Base-by-base conservation (phyloP, 2,797 vertebrate genomes). In the Hydrocynus forskahlii region DNA sequence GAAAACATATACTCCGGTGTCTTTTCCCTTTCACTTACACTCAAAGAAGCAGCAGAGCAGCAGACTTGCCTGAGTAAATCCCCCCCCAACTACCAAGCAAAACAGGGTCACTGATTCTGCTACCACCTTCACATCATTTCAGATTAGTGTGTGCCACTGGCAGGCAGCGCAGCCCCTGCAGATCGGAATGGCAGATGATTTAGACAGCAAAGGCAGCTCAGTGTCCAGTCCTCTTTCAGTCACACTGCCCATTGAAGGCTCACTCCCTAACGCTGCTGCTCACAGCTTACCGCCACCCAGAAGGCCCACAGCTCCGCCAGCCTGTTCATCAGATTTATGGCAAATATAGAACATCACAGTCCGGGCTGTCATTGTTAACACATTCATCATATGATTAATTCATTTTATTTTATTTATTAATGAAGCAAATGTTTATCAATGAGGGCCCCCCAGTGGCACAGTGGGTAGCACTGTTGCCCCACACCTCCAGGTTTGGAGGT, bases 41-140 rank as follows among this genome's bases (percentile, higher is more conserved):
- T 52, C 62, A 38, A 29, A 64, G 62, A 38, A 14, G 13, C 76
- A 69, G 21, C 19, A 25, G 52, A 69, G 54, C 76, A 69, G n/a
- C 43, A 69, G 54, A 45, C 57, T 45, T 14, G 35, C 64, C 40
- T 2, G 4, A 55, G 68, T 78, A 78, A 48, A 45, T 45, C 7
- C 59, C 68, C 52, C 67, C 35, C 17, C 17, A 59, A 40, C 48
- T 12, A 29, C 16, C 25, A 63, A 79, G 16, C 48, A 72, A 64
- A 72, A 54, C 67, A 50, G 29, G 13, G 35, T 64, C 57, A 38
- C 13, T n/a, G 66, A 71, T 10, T 71, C 35, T 40, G 57, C 43
- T 17, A n/a, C 48, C 67, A 52, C 23, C 14, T 71, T 25, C 23
- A 64, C 68, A 52, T 71, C 45, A 16, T 52, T 25, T 25, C 68